Evolutionary conservation across 2,113 vertebrate species (phyloP).

Genomic region (Sialia sialis): DNA sequence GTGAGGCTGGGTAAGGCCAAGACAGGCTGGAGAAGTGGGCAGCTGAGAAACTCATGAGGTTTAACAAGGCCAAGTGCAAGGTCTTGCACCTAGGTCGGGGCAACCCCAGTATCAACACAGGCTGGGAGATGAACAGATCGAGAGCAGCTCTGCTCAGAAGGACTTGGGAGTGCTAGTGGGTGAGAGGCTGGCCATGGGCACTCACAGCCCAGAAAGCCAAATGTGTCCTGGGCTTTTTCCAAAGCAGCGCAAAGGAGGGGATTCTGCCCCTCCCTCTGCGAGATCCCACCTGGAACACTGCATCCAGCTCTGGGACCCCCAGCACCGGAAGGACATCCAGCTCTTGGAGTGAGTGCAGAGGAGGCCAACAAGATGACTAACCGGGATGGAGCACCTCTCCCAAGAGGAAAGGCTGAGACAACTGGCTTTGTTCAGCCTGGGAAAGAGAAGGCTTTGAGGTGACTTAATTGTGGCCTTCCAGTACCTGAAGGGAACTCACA

Average conservation of each 20-base stretch:
- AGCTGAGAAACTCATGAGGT: background rate
- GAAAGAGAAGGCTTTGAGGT: background rate
- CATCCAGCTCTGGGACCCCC: background rate
- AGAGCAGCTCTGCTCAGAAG: background rate
- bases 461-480: background rate
- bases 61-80: background rate
- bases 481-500: background rate
- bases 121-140: background rate
- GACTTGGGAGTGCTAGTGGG: background rate
- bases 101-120: fast-evolving
- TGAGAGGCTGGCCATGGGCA: fast-evolving
- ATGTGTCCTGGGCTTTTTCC: background rate
- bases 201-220: background rate
- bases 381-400: background rate
- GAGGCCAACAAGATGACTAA: background rate
- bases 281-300: background rate
- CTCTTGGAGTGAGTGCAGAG: background rate
- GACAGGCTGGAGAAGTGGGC: background rate
- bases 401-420: background rate
- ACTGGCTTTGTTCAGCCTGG: background rate
- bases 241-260: background rate
- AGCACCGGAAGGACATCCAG: no score
- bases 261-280: background rate
- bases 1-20: background rate
- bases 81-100: background rate